Conservation (phyloP, 2,113 vertebrate genomes). For the Cyprinodon brontotheroides region DNA sequence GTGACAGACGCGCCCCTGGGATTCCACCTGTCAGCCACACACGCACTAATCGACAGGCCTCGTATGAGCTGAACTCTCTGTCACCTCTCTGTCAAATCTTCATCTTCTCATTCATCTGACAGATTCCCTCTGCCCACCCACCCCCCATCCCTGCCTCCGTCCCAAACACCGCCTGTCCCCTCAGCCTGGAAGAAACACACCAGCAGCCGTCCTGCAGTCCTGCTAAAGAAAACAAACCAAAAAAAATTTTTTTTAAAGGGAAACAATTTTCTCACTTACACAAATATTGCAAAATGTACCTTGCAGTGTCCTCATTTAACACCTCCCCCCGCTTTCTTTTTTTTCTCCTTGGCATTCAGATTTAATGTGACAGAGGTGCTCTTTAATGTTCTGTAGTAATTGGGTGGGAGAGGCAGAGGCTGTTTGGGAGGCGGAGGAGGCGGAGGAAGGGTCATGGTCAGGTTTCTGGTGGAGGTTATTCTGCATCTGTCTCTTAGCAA, state of each 20-base stretch:
- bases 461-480: slow-evolving; percentile 92
- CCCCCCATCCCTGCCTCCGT: slow-evolving; percentile 37
- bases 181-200: slow-evolving; percentile 34
- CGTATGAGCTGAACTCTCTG: slow-evolving; percentile 88
- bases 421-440: slow-evolving; percentile 78
- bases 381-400: slow-evolving; percentile 85
- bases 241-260: background rate
- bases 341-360: slow-evolving; percentile 41
- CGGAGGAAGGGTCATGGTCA: slow-evolving; percentile 89
- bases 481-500: slow-evolving; percentile 98
- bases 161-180: slow-evolving; percentile 54
- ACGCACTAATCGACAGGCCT: slow-evolving; percentile 87
- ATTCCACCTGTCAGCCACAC: slow-evolving; percentile 91
- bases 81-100: slow-evolving; percentile 90
- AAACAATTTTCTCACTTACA: slow-evolving; percentile 5
- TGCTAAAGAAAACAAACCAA: slow-evolving; percentile 8
- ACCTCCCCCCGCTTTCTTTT: background rate
- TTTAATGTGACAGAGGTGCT: slow-evolving; percentile 66
- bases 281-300: slow-evolving; percentile 36
- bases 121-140: slow-evolving; percentile 71
- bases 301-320: slow-evolving; percentile 19
- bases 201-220: slow-evolving; percentile 12
- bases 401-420: slow-evolving; percentile 89
- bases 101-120: slow-evolving; percentile 86
- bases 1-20: slow-evolving; percentile 90